Evolutionary conservation across 2,888 invertebrate species (phyloP).

Genomic region (Alloscopus bannaensis): DNA sequence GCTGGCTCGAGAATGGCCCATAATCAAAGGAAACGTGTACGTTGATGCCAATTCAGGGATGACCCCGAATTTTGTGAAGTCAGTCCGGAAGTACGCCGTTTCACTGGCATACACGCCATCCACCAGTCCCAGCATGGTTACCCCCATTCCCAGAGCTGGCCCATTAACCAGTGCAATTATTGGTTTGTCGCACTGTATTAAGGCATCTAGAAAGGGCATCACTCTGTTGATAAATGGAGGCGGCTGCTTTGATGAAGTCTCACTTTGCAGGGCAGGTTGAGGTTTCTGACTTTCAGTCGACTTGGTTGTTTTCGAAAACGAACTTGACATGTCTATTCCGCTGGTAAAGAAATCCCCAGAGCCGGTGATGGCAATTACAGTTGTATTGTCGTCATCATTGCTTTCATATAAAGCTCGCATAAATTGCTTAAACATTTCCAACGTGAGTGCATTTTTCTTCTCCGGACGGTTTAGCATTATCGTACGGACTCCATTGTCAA

Average conservation of each 20-base stretch:
- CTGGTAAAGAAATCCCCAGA: constrained; percentile 51
- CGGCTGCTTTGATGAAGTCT: background rate
- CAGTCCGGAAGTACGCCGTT: constrained; percentile 42
- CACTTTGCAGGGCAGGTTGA: constrained; percentile 5
- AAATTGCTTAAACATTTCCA: constrained; percentile 28
- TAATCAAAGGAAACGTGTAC: constrained; percentile 49
- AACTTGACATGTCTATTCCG: constrained; percentile 44
- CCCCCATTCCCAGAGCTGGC: constrained; percentile 92
- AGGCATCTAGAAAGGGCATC: constrained; percentile 72
- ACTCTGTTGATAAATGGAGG: background rate
- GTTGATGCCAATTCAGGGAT: constrained; percentile 43
- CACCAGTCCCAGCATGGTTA: constrained; percentile 88
- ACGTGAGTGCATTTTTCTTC: constrained; percentile 55
- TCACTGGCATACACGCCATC: constrained; percentile 81
- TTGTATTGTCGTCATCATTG: constrained; percentile 32
- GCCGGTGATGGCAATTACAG: constrained; percentile 38
- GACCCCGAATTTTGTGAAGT: constrained; percentile 47
- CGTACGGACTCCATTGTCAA: constrained; percentile 44
- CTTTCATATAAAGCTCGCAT: constrained; percentile 12
- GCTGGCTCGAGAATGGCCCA: constrained; percentile 51
- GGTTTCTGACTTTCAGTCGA: background rate
- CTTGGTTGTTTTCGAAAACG: background rate
- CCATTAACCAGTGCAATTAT: constrained; percentile 95
- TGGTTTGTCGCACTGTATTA: constrained; percentile 92
- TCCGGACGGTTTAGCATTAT: constrained; percentile 53